Conservation (phyloP, 1,140 invertebrate genomes). For the Calliphora vicina region DNA sequence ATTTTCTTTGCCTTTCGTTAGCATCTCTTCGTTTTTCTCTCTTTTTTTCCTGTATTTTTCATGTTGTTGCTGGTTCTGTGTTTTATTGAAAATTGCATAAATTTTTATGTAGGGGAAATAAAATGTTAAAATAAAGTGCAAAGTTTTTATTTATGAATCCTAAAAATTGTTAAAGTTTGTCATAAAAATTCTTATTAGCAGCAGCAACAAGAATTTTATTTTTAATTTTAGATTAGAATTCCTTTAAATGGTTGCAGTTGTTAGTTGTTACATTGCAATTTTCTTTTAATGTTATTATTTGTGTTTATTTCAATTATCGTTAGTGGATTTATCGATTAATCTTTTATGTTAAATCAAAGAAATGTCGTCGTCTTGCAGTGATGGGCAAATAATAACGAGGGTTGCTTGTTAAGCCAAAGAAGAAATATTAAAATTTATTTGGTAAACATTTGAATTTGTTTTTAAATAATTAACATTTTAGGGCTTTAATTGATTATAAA, state of each 20-base stretch:
- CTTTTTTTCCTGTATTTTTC: background rate
- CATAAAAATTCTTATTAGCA: background rate
- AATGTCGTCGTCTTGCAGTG: too few species aligned
- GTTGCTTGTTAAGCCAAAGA: too few species aligned
- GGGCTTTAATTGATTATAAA: too few species aligned
- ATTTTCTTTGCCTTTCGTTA: background rate
- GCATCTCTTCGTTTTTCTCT: background rate
- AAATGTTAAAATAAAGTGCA: background rate
- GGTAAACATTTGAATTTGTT: too few species aligned
- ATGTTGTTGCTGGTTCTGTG: background rate
- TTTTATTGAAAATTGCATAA: slow-evolving; percentile 11
- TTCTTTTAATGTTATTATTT: background rate
- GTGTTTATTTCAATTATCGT: background rate
- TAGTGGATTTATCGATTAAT: background rate
- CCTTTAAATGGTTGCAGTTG: too few species aligned
- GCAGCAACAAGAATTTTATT: too few species aligned
- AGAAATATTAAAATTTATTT: too few species aligned
- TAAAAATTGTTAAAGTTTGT: too few species aligned
- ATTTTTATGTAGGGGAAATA: background rate
- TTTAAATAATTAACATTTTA: too few species aligned
- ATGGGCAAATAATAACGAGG: too few species aligned
- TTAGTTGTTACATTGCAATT: background rate
- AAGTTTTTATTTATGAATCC: background rate
- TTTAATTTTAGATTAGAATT: background rate
- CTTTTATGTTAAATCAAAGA: background rate